Conservation (phyloP, 2,113 vertebrate genomes). For the Seriola rivoliana region DNA sequence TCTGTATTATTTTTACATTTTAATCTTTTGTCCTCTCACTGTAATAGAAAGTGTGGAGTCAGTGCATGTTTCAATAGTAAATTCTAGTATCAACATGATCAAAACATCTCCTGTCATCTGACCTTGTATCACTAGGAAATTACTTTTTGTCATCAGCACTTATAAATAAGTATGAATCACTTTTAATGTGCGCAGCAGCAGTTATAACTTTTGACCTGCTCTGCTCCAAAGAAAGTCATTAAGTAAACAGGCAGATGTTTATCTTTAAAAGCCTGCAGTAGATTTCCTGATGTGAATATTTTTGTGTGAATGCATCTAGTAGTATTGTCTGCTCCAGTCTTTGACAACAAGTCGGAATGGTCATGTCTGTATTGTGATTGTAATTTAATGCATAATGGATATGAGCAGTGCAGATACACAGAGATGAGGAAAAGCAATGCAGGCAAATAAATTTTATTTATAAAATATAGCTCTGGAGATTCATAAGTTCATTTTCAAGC, state of each 20-base stretch:
- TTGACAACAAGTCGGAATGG: neutral
- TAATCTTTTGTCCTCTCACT: neutral
- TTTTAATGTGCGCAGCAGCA: no score
- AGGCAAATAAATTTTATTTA: constrained; percentile 26
- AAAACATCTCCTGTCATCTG: neutral
- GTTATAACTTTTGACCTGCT: neutral
- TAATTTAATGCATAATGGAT: constrained; percentile 23
- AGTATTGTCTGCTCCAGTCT: neutral
- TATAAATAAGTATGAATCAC: no score
- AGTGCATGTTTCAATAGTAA: no score
- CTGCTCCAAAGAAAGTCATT: neutral
- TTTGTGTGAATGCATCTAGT: neutral
- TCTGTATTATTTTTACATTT: neutral
- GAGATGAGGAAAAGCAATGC: constrained; percentile 2
- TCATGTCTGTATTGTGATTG: constrained; percentile 1
- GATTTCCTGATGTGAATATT: neutral
- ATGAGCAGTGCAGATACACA: neutral
- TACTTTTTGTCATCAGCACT: no score
- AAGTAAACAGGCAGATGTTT: neutral
- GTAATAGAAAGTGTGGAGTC: no score
- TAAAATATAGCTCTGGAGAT: constrained; percentile 21
- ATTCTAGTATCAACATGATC: no score
- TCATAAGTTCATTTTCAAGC: constrained; percentile 16
- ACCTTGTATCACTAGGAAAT: neutral
- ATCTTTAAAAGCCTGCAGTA: neutral